Conservation (phyloP, 2,113 vertebrate species). For the Dolichotis patagonum region DNA sequence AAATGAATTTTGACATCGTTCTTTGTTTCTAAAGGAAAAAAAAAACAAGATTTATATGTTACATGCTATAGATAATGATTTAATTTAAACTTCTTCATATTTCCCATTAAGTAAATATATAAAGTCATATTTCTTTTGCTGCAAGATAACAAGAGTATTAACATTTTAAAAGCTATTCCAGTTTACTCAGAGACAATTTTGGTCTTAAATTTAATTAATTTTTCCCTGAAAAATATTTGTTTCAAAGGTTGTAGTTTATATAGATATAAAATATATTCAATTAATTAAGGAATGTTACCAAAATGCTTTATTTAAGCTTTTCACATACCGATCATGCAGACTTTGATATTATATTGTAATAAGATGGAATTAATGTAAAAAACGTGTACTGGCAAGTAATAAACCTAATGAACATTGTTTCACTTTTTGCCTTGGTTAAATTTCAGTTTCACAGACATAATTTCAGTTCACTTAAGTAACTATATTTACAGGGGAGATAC, state of each 20-base stretch:
- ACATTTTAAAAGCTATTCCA: slow-evolving; percentile 38
- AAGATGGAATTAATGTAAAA: slow-evolving; percentile 19
- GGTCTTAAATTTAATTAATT: background rate
- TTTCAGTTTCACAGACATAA: slow-evolving; percentile 23
- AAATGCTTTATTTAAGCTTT: slow-evolving; percentile 42
- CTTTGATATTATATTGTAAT: background rate
- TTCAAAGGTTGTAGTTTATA: slow-evolving; percentile 30
- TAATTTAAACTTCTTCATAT: slow-evolving; percentile 23
- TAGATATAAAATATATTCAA: slow-evolving; percentile 22
- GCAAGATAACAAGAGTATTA: background rate
- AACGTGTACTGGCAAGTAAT: slow-evolving; percentile 29
- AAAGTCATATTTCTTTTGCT: slow-evolving; percentile 16
- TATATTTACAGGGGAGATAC: background rate
- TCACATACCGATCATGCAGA: background rate
- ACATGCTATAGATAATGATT: background rate
- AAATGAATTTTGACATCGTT: background rate
- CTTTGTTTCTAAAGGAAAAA: slow-evolving; percentile 47
- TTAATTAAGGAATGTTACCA: background rate
- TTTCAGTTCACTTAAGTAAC: slow-evolving; percentile 6
- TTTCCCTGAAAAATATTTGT: background rate
- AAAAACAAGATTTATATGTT: background rate
- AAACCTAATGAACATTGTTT: background rate
- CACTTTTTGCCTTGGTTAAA: slow-evolving; percentile 37
- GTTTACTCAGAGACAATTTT: slow-evolving; percentile 9
- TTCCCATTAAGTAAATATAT: slow-evolving; percentile 46